Evolutionary conservation across 2,888 invertebrate genomes (phyloP).

Genomic region (Stictocephala bisonia): DNA sequence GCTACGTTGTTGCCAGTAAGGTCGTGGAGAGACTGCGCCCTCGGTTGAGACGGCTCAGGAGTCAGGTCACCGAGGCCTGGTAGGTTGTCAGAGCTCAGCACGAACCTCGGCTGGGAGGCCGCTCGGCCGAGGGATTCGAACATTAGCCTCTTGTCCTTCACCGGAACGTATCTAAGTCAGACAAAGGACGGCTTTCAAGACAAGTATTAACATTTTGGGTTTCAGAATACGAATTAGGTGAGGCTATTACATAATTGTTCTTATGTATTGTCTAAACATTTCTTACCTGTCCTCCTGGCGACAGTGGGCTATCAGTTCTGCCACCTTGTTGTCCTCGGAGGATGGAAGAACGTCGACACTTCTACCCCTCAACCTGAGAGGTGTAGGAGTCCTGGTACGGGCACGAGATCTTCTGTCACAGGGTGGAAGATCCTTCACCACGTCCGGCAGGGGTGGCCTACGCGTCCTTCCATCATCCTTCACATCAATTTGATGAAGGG

Average conservation of each 20-base stretch:
- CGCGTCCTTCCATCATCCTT: slow-evolving; percentile 37
- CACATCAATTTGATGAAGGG: slow-evolving; percentile 14
- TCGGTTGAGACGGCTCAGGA: slow-evolving; percentile 65
- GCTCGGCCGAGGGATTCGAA: slow-evolving; percentile 77
- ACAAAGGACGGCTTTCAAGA: slow-evolving; percentile 63
- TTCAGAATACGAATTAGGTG: too few relatives aligned
- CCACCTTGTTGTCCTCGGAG: slow-evolving; percentile 58
- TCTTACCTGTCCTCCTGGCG: slow-evolving; percentile 62
- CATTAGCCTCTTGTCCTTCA: slow-evolving; percentile 75
- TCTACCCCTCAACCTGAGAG: slow-evolving; percentile 64
- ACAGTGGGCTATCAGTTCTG: slow-evolving; percentile 54
- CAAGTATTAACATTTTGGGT: too few relatives aligned
- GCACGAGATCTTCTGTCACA: slow-evolving; percentile 67
- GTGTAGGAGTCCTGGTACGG: slow-evolving; percentile 68
- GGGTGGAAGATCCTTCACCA: slow-evolving; percentile 61
- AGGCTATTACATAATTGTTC: slow-evolving; percentile 48
- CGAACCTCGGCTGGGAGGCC: slow-evolving; percentile 59
- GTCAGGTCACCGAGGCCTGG: slow-evolving; percentile 63
- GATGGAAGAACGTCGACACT: slow-evolving; percentile 60
- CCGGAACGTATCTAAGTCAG: slow-evolving; percentile 68
- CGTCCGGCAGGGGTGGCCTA: slow-evolving; percentile 49
- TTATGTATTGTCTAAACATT: slow-evolving; percentile 61
- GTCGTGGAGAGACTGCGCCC: slow-evolving; percentile 77
- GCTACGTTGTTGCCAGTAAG: slow-evolving; percentile 67
- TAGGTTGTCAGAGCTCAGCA: slow-evolving; percentile 44